These are phyloP conservation scores for Philypnodon macrostomus DNA, from an alignment of 2,797 vertebrate genomes.

Conservation along the genomic window DNA sequence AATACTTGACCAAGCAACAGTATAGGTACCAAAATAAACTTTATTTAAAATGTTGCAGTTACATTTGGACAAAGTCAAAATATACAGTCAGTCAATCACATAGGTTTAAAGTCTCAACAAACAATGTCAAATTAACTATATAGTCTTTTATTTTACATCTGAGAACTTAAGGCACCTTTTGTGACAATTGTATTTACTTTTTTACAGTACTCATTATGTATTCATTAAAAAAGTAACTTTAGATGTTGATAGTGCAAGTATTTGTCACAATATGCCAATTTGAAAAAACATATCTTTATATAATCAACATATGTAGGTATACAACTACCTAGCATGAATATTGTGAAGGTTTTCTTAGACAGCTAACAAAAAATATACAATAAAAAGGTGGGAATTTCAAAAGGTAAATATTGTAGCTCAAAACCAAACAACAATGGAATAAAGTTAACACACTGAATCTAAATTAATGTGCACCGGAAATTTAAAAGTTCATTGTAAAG, in stretches of 20 bases:
- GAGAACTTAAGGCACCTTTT: constrained; percentile 66
- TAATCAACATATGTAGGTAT: constrained; percentile 22
- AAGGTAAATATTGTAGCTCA: too few species aligned
- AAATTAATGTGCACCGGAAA: too few species aligned
- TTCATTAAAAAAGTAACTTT: constrained; percentile 9
- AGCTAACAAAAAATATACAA: constrained; percentile 10
- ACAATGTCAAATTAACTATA: constrained; percentile 2
- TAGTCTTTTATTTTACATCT: constrained; percentile 5
- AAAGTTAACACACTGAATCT: too few species aligned
- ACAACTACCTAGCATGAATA: neutral
- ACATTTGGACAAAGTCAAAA: constrained; percentile 12
- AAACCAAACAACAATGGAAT: too few species aligned
- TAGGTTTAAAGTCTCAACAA: constrained; percentile 1
- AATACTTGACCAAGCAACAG: too few species aligned
- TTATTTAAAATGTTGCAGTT: constrained; percentile 57
- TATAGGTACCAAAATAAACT: constrained; percentile 54
- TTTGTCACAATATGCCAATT: constrained; percentile 5
- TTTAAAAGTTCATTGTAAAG: too few species aligned
- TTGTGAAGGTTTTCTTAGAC: constrained; percentile 34
- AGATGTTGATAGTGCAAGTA: neutral
- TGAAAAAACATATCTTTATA: constrained; percentile 24
- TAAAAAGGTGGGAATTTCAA: too few species aligned
- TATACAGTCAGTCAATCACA: neutral
- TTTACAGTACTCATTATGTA: constrained; percentile 15
- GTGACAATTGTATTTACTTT: constrained; percentile 19